A percentile compares a stretch with the other conserved stretches of the same genome.
Conservation (phyloP, 1,140 invertebrate species). For the Dinothrombium tinctorium region DNA sequence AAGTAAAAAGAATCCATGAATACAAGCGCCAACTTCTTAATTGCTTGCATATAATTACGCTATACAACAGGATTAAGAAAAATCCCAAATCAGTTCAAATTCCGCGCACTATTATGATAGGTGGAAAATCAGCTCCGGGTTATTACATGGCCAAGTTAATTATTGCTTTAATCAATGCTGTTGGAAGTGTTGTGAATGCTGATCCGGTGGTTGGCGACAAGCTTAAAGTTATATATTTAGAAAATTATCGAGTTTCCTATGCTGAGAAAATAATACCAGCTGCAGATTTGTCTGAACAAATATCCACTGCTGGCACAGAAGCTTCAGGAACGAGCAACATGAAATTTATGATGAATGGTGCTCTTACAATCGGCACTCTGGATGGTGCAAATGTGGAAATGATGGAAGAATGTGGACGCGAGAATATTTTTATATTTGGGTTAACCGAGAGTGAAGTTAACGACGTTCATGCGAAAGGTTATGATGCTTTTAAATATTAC, state of each 20-base stretch:
- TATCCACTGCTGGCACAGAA: constrained; percentile 93
- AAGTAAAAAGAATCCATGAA: constrained; percentile 92
- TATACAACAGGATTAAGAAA: constrained; percentile 92
- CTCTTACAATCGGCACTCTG: constrained; percentile 89
- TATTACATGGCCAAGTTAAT: constrained; percentile 97
- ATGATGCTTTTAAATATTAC: constrained; percentile 84
- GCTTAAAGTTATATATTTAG: constrained; percentile 76
- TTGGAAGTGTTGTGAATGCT: constrained; percentile 79
- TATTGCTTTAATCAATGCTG: constrained; percentile 82
- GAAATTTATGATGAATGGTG: constrained; percentile 88
- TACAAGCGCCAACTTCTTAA: constrained; percentile 96
- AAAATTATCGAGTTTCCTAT: constrained; percentile 92
- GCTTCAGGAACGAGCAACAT: constrained; percentile 86
- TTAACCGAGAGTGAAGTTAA: constrained; percentile 84
- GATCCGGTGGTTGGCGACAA: constrained; percentile 90
- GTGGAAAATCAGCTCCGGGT: constrained; percentile 57
- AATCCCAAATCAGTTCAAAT: constrained; percentile 56
- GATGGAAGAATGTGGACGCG: constrained; percentile 90
- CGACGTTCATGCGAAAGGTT: constrained; percentile 47
- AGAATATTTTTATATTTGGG: constrained; percentile 99
- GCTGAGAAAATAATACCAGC: constrained; percentile 98
- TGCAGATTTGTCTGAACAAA: constrained; percentile 82
- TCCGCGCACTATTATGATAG: constrained; percentile 90
- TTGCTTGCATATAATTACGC: constrained; percentile 77
- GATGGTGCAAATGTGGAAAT: constrained; percentile 99